phyloP scores from a whole-genome alignment of 2,113 vertebrate genomes.

The Dasyornis broadbenti region DNA sequence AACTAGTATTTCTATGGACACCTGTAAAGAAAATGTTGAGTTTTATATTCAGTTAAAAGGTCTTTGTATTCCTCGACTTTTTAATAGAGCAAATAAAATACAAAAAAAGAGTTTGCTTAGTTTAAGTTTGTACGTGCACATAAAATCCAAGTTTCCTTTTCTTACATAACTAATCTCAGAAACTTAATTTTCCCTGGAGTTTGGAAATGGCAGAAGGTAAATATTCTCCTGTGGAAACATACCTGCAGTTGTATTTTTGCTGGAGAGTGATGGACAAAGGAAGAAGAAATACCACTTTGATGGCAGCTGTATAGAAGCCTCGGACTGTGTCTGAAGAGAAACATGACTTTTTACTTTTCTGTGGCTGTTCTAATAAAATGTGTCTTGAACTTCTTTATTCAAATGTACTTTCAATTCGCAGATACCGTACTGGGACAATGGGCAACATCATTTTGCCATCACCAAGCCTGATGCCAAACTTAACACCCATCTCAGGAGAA shows the following conservation, averaged over 20 bases:
- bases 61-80: background rate
- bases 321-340: background rate
- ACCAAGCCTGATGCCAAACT: background rate
- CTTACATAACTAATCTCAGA: background rate
- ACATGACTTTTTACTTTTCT: background rate
- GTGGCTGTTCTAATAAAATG: background rate
- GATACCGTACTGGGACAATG: background rate
- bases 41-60: background rate
- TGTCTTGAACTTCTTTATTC: background rate
- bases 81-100: background rate
- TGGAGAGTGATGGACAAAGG: background rate
- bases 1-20: background rate
- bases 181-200: background rate
- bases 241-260: background rate
- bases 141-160: background rate
- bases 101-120: background rate
- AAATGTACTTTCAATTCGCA: background rate
- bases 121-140: background rate
- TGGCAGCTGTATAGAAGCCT: background rate
- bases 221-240: background rate
- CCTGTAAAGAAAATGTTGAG: background rate
- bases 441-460: background rate
- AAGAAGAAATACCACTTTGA: background rate
- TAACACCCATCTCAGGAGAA: background rate
- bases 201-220: background rate